Percentiles rank a stretch among this genome's conserved stretches.
Evolutionary conservation across 2,888 invertebrate genomes (phyloP).

Genomic region (Apamea sordens): DNA sequence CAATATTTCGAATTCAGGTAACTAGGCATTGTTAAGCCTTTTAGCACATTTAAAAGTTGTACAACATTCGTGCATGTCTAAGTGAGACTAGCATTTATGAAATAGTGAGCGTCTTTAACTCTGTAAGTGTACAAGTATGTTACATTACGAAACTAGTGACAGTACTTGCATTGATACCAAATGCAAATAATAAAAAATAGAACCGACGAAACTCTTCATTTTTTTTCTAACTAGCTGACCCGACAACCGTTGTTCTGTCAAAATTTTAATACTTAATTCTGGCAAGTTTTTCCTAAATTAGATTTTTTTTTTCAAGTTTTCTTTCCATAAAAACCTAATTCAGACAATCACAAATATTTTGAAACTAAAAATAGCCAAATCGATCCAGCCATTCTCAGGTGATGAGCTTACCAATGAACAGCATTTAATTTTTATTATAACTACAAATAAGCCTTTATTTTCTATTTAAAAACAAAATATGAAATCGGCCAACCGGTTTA

Average conservation of each 20-base stretch:
- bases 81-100: constrained; percentile 66
- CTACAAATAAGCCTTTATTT: not conserved
- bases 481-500: not conserved
- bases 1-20: not conserved
- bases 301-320: no score
- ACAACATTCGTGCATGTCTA: constrained; percentile 53
- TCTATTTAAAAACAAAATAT: not conserved
- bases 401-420: not conserved
- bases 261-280: not conserved
- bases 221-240: not conserved
- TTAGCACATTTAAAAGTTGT: constrained; percentile 53
- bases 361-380: not conserved
- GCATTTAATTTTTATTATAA: not conserved
- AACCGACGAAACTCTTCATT: not conserved
- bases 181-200: not conserved
- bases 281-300: not conserved
- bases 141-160: constrained; percentile 58
- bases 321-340: not conserved
- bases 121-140: constrained; percentile 60
- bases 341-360: not conserved
- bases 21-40: constrained; percentile 36
- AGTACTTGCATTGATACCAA: constrained; percentile 15
- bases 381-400: not conserved
- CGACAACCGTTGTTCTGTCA: not conserved
- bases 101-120: constrained; percentile 69